A percentile compares a stretch with the other conserved stretches of the same genome.
These are phyloP conservation scores for Diabrotica balteata DNA, from an alignment of 2,888 invertebrate species.

Conservation along the genomic window DNA sequence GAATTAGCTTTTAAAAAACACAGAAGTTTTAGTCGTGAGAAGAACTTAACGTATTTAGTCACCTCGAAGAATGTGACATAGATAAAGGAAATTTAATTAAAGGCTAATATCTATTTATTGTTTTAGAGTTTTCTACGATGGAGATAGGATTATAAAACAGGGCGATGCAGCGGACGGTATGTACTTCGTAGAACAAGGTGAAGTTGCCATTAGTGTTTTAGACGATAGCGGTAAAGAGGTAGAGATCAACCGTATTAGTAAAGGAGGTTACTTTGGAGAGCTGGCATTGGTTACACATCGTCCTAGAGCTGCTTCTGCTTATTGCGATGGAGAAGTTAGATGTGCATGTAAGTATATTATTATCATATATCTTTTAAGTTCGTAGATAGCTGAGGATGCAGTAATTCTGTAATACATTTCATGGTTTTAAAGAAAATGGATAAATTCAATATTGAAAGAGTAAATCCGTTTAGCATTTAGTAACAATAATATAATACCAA, in stretches of 20 bases:
- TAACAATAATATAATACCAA: no score
- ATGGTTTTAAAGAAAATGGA: no score
- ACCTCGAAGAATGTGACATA: no score
- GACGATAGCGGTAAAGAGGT: constrained; percentile 82
- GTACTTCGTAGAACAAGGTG: constrained; percentile 95
- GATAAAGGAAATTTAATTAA: no score
- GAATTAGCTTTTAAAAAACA: no score
- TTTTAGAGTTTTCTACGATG: constrained; percentile 64
- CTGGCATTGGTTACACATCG: constrained; percentile 96
- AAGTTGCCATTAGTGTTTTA: constrained; percentile 84
- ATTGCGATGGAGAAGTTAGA: constrained; percentile 85
- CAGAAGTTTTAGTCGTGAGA: no score
- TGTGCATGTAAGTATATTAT: constrained; percentile 84
- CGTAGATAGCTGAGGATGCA: no score
- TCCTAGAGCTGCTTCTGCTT: constrained; percentile 92
- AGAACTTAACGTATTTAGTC: no score
- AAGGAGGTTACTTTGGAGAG: constrained; percentile 94
- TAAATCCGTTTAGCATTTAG: no score
- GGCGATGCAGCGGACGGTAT: constrained; percentile 95
- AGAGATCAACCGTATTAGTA: constrained; percentile 75
- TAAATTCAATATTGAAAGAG: no score
- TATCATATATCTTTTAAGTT: no score
- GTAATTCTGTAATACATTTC: no score
- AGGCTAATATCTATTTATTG: not conserved
- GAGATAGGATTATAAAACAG: constrained; percentile 90